These are phyloP conservation scores for Caenorhabditis doughertyi DNA, from an alignment of 2,888 invertebrate species.

Conservation along the genomic window DNA sequence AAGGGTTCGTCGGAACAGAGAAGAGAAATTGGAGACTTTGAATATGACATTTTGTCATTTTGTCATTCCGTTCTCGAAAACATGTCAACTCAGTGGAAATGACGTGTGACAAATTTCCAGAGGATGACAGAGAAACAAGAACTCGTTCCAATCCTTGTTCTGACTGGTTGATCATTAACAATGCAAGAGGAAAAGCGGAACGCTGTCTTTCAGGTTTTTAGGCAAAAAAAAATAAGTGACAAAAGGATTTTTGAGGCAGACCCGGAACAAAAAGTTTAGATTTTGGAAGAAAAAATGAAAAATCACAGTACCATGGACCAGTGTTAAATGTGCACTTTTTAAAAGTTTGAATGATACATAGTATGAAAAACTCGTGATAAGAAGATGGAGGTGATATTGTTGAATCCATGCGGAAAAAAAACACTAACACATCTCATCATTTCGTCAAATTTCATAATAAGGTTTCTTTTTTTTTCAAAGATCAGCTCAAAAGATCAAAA, in stretches of 20 bases:
- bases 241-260: background rate
- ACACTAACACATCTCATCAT: too few relatives aligned
- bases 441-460: too few relatives aligned
- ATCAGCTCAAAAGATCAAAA: too few relatives aligned
- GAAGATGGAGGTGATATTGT: too few relatives aligned
- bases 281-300: background rate
- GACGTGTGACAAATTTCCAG: constrained; percentile 24
- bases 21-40: constrained; percentile 8
- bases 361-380: too few relatives aligned
- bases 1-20: background rate
- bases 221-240: background rate
- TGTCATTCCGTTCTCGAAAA: constrained; percentile 19
- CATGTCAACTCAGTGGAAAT: constrained; percentile 18
- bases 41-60: constrained; percentile 29
- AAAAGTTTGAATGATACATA: too few relatives aligned
- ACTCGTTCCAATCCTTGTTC: constrained; percentile 6
- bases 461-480: too few relatives aligned
- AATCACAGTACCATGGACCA: too few relatives aligned
- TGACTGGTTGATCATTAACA: constrained; percentile 27
- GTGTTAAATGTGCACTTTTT: too few relatives aligned
- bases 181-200: constrained; percentile 33
- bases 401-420: too few relatives aligned
- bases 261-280: background rate
- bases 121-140: constrained; percentile 15
- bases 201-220: background rate